phyloP scores from a whole-genome alignment of 2,113 vertebrate genomes.

The Paramormyrops kingsleyae region DNA sequence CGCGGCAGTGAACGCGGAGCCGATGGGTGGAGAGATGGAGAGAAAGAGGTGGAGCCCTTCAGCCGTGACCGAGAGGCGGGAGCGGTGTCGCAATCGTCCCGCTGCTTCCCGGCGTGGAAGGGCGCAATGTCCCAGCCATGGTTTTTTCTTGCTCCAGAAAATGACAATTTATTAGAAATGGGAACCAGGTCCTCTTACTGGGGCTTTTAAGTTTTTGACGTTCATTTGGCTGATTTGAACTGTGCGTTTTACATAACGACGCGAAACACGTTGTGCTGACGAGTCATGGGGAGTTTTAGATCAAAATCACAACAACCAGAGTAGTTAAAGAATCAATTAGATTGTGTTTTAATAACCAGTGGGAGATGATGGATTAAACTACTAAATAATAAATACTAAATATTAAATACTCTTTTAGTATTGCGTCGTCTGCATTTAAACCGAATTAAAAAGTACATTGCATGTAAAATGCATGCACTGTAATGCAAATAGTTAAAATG shows the following conservation, averaged over 20 bases:
- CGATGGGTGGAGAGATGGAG: conserved; percentile 22
- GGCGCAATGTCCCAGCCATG: neutral
- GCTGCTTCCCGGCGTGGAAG: neutral
- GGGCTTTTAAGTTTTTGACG: neutral
- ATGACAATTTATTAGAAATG: neutral
- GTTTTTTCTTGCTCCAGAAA: neutral
- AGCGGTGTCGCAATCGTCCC: neutral
- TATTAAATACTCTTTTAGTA: neutral
- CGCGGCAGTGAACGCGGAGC: neutral
- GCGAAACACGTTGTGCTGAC: neutral
- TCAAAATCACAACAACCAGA: neutral
- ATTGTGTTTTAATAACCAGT: neutral
- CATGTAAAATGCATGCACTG: neutral
- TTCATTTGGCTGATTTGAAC: neutral
- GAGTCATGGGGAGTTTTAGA: neutral
- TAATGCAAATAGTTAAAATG: neutral
- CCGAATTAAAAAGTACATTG: neutral
- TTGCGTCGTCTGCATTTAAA: neutral
- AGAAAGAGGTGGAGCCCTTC: neutral
- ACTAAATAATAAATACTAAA: too few species aligned
- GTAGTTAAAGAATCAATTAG: neutral
- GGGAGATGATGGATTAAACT: neutral
- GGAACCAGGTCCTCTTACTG: neutral
- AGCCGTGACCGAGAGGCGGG: neutral
- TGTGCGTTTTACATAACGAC: neutral